Conservation (phyloP, 2,888 invertebrate species). For the Dryococelus australis region DNA sequence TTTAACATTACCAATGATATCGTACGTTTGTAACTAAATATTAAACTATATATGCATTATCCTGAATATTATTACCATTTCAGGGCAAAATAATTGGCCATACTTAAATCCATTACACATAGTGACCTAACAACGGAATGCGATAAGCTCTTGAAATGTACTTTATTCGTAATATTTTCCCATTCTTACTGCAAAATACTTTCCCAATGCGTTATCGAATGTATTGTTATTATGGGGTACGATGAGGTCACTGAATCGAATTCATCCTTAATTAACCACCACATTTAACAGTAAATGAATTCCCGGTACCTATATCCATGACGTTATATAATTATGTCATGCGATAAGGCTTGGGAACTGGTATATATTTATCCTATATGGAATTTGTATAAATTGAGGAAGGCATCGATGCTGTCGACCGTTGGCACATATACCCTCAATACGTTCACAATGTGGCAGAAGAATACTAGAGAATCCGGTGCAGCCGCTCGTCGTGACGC, state of each 20-base stretch:
- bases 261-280: not conserved
- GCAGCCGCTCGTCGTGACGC: not conserved
- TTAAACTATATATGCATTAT: not conserved
- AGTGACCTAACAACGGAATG: too few relatives aligned
- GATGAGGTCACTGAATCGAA: not conserved
- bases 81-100: not conserved
- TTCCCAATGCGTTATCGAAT: not conserved
- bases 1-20: not conserved
- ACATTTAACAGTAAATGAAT: not conserved
- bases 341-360: not conserved
- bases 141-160: not conserved
- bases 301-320: not conserved
- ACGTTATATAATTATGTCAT: not conserved
- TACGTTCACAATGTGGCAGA: not conserved
- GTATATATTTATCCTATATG: not conserved
- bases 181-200: not conserved
- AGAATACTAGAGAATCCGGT: not conserved
- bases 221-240: not conserved
- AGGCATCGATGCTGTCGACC: not conserved
- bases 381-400: not conserved
- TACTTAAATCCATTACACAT: not conserved
- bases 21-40: not conserved
- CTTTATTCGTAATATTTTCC: not conserved
- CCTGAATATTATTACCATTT: not conserved
- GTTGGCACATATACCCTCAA: not conserved